These are phyloP conservation scores for Thymelicus acteon DNA, from an alignment of 2,888 invertebrate genomes.

Conservation along the genomic window DNA sequence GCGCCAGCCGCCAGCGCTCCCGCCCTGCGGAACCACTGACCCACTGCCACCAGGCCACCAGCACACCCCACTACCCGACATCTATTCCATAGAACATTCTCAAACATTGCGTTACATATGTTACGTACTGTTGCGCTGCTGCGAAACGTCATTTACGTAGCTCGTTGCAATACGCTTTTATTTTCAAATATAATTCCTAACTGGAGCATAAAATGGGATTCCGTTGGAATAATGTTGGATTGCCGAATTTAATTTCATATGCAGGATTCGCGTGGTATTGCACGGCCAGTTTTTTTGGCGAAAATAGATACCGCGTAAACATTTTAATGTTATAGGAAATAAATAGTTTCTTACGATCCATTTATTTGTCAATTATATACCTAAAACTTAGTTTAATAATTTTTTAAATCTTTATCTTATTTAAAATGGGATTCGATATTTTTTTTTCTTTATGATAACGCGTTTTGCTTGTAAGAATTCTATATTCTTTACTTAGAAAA, in stretches of 20 bases:
- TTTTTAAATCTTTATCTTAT: too few species aligned
- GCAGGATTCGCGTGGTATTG: not conserved
- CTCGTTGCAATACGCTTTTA: conserved; percentile 30
- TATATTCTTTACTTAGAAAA: too few species aligned
- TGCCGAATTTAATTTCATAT: not conserved
- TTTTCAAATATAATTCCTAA: conserved; percentile 16
- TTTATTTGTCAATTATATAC: too few species aligned
- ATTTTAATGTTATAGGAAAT: too few species aligned
- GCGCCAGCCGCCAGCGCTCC: conserved; percentile 52
- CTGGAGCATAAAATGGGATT: conserved; percentile 28
- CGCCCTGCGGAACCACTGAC: conserved; percentile 82
- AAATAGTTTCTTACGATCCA: too few species aligned
- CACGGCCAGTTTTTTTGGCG: not conserved
- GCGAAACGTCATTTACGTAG: conserved; percentile 41
- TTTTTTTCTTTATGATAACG: too few species aligned
- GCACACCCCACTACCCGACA: conserved; percentile 63
- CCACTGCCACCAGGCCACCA: conserved; percentile 70
- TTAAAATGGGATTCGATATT: too few species aligned
- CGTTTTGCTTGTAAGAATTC: too few species aligned
- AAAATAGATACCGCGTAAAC: too few species aligned
- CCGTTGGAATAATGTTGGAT: conserved; percentile 1
- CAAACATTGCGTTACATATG: conserved; percentile 58
- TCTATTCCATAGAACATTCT: conserved; percentile 59
- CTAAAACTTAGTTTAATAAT: too few species aligned
- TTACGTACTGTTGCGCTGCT: conserved; percentile 44